These are phyloP conservation scores for Pachypanchax playfairii DNA, from an alignment of 2,113 vertebrate species.

Conservation along the genomic window DNA sequence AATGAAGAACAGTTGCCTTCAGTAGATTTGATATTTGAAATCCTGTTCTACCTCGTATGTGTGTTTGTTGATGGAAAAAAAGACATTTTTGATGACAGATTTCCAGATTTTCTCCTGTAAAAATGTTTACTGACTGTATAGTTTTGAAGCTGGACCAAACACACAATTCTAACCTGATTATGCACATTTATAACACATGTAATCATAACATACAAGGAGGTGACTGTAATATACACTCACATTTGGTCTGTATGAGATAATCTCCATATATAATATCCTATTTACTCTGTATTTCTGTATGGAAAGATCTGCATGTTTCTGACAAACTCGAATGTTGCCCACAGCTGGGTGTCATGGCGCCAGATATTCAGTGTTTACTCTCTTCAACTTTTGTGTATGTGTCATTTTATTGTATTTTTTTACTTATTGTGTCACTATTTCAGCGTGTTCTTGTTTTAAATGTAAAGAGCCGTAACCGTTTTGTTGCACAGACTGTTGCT, in stretches of 20 bases:
- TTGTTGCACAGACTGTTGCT: constrained; percentile 58
- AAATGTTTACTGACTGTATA: constrained; percentile 57
- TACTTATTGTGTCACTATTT: constrained; percentile 54
- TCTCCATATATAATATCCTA: constrained; percentile 10
- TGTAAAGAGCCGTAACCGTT: constrained; percentile 49
- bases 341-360: constrained; percentile 58
- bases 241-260: constrained; percentile 30
- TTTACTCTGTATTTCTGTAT: constrained; percentile 27
- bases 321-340: constrained; percentile 75
- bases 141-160: constrained; percentile 42
- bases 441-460: constrained; percentile 48
- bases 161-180: constrained; percentile 22
- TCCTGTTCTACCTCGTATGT: constrained; percentile 19
- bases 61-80: constrained; percentile 8
- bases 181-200: constrained; percentile 23
- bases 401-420: constrained; percentile 48
- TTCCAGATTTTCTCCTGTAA: neutral
- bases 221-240: constrained; percentile 9
- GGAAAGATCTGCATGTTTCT: constrained; percentile 68
- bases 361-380: constrained; percentile 58
- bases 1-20: constrained; percentile 16
- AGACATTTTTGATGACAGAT: neutral
- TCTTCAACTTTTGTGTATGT: constrained; percentile 53
- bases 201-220: neutral
- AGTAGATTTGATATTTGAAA: neutral